A percentile compares a stretch with the other conserved stretches of the same genome.
These are phyloP conservation scores for Serinus canaria DNA, from an alignment of 2,113 vertebrate genomes.

Conservation along the genomic window DNA sequence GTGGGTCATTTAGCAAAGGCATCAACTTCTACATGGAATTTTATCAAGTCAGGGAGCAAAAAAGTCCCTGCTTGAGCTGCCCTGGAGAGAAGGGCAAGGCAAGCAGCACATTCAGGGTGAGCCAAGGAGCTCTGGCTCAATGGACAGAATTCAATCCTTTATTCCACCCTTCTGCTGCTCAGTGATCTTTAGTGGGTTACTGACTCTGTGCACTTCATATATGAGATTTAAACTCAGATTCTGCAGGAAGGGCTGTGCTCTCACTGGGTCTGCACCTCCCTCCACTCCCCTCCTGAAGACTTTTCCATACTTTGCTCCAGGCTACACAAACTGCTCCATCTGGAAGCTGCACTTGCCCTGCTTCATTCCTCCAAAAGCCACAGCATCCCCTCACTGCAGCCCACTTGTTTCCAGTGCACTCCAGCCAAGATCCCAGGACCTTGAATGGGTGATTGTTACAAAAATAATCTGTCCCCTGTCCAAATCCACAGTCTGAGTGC, in stretches of 20 bases:
- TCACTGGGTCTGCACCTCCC: not conserved
- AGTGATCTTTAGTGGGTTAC: not conserved
- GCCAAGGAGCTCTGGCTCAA: not conserved
- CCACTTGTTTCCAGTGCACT: not conserved
- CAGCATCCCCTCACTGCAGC: not conserved
- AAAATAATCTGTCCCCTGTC: not conserved
- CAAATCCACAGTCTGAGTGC: not conserved
- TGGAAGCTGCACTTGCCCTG: not conserved
- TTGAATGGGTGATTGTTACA: not conserved
- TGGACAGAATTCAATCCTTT: not conserved
- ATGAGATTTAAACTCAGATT: not conserved
- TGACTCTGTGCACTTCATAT: rapidly evolving
- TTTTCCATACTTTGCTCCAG: not conserved
- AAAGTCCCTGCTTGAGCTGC: not conserved
- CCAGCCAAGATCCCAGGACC: not conserved
- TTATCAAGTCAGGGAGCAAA: not conserved
- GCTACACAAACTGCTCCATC: not conserved
- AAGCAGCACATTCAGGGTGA: not conserved
- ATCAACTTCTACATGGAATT: not conserved
- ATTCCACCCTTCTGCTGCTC: not conserved
- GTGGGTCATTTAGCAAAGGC: not conserved
- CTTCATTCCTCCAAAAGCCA: not conserved
- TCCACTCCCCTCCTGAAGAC: not conserved
- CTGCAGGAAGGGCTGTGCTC: not conserved
- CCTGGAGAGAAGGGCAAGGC: not conserved